A percentile compares a stretch with the other conserved stretches of the same genome.
Evolutionary conservation across 2,888 invertebrate species (phyloP).

Genomic region (Lepas anatifera): DNA sequence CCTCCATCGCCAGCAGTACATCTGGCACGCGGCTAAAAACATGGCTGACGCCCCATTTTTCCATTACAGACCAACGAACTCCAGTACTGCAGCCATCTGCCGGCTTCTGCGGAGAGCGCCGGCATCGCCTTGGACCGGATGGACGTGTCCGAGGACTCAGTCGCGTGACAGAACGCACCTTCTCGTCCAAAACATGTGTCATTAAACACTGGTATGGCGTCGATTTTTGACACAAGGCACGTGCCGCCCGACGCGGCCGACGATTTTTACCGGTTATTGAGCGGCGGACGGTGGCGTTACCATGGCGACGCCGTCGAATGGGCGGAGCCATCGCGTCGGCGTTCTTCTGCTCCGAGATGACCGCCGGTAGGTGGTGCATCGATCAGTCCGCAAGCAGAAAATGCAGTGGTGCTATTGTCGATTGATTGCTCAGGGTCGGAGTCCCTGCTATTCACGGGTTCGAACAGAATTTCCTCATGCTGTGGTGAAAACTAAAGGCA

Average conservation of each 20-base stretch:
- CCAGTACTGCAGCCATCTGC: too few relatives aligned
- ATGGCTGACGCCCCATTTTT: constrained; percentile 7
- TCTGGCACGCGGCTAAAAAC: neutral
- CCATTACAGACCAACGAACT: too few relatives aligned
- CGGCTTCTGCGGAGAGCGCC: too few relatives aligned
- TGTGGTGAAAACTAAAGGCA: too few relatives aligned
- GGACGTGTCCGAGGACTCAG: neutral
- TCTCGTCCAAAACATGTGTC: neutral
- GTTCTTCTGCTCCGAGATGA: neutral
- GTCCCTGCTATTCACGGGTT: too few relatives aligned
- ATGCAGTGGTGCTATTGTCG: too few relatives aligned
- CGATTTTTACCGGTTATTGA: constrained; percentile 8
- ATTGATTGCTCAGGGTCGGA: too few relatives aligned
- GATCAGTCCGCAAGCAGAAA: too few relatives aligned
- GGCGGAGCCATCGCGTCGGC: neutral
- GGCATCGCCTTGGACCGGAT: neutral
- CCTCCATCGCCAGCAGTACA: neutral
- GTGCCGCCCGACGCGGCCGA: neutral
- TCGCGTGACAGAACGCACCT: neutral
- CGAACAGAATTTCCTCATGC: too few relatives aligned
- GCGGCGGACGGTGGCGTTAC: neutral
- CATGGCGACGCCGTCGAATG: neutral
- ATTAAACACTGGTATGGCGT: neutral
- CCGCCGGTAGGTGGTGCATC: neutral
- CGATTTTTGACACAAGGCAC: neutral